Conservation (phyloP, 2,797 vertebrate genomes). For the Otolemur crassicaudatus region DNA sequence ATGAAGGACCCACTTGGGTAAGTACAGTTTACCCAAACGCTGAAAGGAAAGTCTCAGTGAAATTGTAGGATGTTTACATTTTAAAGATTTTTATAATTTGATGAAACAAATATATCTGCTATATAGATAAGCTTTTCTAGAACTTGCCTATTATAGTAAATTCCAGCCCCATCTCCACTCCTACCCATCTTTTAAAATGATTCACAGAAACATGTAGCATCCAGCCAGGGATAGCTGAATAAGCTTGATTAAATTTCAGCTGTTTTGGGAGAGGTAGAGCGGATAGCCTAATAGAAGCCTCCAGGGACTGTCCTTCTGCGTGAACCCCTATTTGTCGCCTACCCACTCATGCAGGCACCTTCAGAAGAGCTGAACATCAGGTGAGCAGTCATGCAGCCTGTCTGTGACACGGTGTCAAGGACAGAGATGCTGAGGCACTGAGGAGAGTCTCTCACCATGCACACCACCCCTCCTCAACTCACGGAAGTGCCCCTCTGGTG, state of each 20-base stretch:
- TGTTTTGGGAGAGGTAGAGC: not conserved
- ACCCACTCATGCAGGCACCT: not conserved
- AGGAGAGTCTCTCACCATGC: not conserved
- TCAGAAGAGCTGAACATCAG: not conserved
- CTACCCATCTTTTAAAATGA: not conserved
- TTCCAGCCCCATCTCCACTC: not conserved
- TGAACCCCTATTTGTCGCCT: not conserved
- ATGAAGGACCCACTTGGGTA: not conserved
- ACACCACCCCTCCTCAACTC: not conserved
- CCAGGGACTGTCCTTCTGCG: not conserved
- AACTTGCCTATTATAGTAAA: not conserved
- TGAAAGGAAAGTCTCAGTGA: not conserved
- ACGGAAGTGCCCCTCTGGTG: not conserved
- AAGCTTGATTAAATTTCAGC: constrained; percentile 23
- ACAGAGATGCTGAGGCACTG: not conserved
- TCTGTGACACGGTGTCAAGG: not conserved
- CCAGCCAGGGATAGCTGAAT: not conserved
- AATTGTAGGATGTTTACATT: not conserved
- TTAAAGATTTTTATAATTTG: not conserved
- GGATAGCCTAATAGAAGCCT: not conserved
- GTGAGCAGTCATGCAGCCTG: not conserved
- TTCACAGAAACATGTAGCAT: not conserved
- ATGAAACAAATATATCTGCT: not conserved
- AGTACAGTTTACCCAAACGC: not conserved
- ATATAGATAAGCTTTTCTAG: not conserved